These are phyloP conservation scores for Euura lappo DNA, from an alignment of 1,140 invertebrate genomes.

Conservation along the genomic window DNA sequence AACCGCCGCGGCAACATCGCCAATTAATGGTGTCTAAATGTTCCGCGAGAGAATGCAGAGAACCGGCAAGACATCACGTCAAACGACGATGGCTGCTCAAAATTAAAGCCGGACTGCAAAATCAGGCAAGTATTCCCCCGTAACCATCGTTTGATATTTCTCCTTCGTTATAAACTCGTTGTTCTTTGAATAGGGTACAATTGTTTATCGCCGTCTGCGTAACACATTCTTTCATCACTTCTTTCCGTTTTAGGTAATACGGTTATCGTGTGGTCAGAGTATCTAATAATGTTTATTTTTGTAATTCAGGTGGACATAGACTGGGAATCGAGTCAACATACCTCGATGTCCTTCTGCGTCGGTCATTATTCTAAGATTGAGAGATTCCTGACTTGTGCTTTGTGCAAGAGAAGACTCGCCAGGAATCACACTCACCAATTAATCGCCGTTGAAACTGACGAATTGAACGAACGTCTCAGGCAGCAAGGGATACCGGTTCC, in stretches of 20 bases:
- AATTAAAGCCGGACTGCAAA: conserved; percentile 72
- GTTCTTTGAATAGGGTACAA: neutral
- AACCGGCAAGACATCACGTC: conserved; percentile 70
- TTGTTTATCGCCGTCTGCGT: no score
- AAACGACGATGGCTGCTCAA: conserved; percentile 80
- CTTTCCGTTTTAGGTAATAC: neutral
- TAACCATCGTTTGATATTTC: neutral
- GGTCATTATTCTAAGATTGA: conserved; percentile 65
- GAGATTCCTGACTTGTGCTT: conserved; percentile 74
- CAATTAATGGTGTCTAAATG: conserved; percentile 56
- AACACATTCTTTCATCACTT: neutral
- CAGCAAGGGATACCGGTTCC: conserved; percentile 73
- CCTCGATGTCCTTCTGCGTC: conserved; percentile 60
- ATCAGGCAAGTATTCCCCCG: conserved; percentile 63
- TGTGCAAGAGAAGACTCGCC: conserved; percentile 75
- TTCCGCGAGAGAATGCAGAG: conserved; percentile 61
- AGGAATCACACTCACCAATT: conserved; percentile 74
- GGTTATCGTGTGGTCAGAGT: neutral
- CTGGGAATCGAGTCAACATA: conserved; percentile 57
- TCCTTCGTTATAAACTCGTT: neutral
- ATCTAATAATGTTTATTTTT: conserved; percentile 11
- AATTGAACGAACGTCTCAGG: conserved; percentile 70
- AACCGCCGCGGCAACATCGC: conserved; percentile 52
- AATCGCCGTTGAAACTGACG: conserved; percentile 65
- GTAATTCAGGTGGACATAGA: conserved; percentile 49